Evolutionary conservation across 2,888 invertebrate species (phyloP).

Genomic region (Steinernema hermaphroditum): DNA sequence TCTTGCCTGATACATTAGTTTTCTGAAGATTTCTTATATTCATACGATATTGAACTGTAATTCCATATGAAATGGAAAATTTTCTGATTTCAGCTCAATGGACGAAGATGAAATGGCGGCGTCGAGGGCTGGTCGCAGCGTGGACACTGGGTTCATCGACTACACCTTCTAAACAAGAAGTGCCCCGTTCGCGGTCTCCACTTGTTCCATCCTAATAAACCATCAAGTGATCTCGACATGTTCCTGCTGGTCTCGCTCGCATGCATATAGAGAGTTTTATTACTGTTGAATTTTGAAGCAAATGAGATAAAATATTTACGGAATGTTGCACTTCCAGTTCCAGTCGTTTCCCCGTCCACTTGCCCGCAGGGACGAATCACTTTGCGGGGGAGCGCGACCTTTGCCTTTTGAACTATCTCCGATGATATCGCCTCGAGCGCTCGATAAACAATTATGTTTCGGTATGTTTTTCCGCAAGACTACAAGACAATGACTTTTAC

Average conservation of each 20-base stretch:
- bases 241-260: constrained; percentile 17
- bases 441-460: constrained; percentile 15
- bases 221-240: constrained; percentile 22
- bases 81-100: background rate
- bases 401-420: constrained; percentile 5
- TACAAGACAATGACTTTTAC: background rate
- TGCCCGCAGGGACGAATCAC: no score
- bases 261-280: background rate
- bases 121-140: constrained; percentile 4
- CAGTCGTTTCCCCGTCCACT: background rate
- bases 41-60: no score
- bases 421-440: background rate
- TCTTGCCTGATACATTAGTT: no score
- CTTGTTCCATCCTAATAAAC: constrained; percentile 22
- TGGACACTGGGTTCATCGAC: constrained; percentile 6
- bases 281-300: background rate
- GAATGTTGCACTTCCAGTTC: background rate
- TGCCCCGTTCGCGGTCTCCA: background rate
- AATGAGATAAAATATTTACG: constrained; percentile 23
- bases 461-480: constrained; percentile 15
- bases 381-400: background rate
- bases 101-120: constrained; percentile 23
- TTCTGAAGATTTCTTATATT: no score
- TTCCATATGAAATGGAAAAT: no score
- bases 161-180: background rate